Evolutionary conservation across 2,888 invertebrate species (phyloP).

Genomic region (Amblyjoppa fuscipennis): DNA sequence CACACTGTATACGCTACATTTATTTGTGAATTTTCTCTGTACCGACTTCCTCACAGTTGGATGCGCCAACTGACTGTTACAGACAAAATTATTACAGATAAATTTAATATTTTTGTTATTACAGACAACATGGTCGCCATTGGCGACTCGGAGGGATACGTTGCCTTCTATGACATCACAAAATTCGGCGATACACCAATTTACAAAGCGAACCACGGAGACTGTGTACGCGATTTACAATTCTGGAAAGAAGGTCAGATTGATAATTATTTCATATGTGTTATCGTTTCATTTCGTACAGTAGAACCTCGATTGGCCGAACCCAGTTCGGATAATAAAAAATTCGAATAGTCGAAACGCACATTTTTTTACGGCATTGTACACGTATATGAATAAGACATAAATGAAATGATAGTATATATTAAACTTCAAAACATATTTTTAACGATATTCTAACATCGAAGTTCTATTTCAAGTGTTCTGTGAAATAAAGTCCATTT

Average conservation of each 20-base stretch:
- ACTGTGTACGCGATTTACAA: background rate
- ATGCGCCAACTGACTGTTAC: background rate
- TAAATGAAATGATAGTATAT: no score
- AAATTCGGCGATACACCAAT: conserved; percentile 5
- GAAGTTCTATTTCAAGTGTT: no score
- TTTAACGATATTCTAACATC: no score
- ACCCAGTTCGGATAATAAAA: no score
- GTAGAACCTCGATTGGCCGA: background rate
- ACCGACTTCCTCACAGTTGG: background rate
- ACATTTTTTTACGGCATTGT: no score
- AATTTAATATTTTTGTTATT: background rate
- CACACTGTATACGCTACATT: no score
- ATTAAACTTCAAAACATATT: no score
- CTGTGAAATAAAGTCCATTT: no score
- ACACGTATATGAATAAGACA: no score
- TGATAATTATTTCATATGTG: background rate
- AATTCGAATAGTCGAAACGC: no score
- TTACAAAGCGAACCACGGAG: conserved; percentile 6
- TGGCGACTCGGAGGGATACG: background rate
- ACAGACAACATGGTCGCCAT: conserved; percentile 2
- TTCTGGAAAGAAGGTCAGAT: background rate
- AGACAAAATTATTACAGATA: background rate
- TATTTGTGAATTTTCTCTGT: no score
- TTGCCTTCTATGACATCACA: conserved; percentile 16
- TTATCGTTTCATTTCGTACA: background rate